Conservation (phyloP, 2,888 invertebrate species). For the Chaetoderma sp. region DNA sequence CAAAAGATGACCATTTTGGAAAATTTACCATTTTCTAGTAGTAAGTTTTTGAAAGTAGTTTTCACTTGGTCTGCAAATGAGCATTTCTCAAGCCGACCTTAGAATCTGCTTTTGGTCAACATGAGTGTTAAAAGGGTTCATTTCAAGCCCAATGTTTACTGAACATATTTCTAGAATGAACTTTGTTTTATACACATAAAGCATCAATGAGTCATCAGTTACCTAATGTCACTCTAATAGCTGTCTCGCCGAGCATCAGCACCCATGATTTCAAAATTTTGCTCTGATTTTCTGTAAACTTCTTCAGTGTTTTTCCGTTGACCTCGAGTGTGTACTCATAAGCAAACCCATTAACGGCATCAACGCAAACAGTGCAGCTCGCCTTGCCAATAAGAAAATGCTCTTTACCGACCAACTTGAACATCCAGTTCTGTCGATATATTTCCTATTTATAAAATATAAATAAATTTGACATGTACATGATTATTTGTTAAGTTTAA, state of each 20-base stretch:
- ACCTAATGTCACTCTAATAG: conserved; percentile 80
- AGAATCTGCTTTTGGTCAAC: too few relatives aligned
- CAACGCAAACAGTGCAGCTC: conserved; percentile 73
- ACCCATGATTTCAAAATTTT: conserved; percentile 83
- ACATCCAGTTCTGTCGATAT: conserved; percentile 88
- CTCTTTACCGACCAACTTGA: conserved; percentile 89
- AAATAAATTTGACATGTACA: too few relatives aligned
- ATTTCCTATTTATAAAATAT: conserved; percentile 75
- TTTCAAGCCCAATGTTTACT: too few relatives aligned
- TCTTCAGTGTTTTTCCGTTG: conserved; percentile 83
- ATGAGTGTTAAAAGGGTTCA: too few relatives aligned
- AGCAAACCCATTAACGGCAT: conserved; percentile 78
- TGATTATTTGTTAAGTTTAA: not conserved
- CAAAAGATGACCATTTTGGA: too few relatives aligned
- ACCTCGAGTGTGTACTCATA: conserved; percentile 86
- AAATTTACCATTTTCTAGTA: too few relatives aligned
- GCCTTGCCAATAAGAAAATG: conserved; percentile 77
- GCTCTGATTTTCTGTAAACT: conserved; percentile 84
- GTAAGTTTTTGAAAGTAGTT: too few relatives aligned
- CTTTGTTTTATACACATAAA: not conserved
- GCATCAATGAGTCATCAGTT: too few relatives aligned
- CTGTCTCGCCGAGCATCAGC: conserved; percentile 68
- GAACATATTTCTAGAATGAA: not conserved
- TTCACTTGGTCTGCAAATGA: too few relatives aligned
- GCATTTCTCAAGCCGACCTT: too few relatives aligned